Evolutionary conservation across 2,113 vertebrate genomes (phyloP), one percentile per base, ranked within the genome.

Genomic region (Pogona vitticeps): DNA sequence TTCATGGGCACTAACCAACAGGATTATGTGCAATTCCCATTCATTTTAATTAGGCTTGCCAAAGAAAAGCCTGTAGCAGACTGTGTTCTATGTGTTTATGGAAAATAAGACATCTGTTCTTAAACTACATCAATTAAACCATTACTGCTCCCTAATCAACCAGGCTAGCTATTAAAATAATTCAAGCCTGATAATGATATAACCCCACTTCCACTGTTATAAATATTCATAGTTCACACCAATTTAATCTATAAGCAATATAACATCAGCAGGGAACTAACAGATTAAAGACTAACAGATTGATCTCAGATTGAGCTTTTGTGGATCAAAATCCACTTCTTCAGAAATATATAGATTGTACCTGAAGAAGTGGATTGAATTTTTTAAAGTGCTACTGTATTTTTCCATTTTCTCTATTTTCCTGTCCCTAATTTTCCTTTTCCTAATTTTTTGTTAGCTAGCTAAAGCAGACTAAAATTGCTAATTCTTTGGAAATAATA

Each of bases 211-310:
- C 40, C n/a, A 72, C 36, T 59, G 20, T n/a, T 31, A 61, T 80
- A 40, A 80, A 79, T 46, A 46, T 72, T 83, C 67, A 76, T 23
- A 31, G 31, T 79, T 59, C n/a, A 78, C 42, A 3, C 59, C 56
- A 76, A 76, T 31, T 82, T 46, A 75, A 86, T 38, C 36, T 52
- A 67, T 63, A 76, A 52, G 56, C 40, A 73, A 82, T 75, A 67
- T 76, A 63, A 67, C 23, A 78, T 36, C 28, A 38, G 21, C 56
- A 65, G 42, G 33, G n/a, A 58, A 38, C 46, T 52, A 10, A 10
- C 46, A 52, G 5, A 6, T 52, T 5, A 52, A 52, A 52, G 46
- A 52, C 46, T 10, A 52, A 52, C 46, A 52, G 46, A 52, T 52
- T 52, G 46, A 6, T 52, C 46, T 52, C 46, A 52, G 46, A 6